These are phyloP conservation scores for Eupithecia inturbata DNA, from an alignment of 2,888 invertebrate genomes.

Conservation along the genomic window DNA sequence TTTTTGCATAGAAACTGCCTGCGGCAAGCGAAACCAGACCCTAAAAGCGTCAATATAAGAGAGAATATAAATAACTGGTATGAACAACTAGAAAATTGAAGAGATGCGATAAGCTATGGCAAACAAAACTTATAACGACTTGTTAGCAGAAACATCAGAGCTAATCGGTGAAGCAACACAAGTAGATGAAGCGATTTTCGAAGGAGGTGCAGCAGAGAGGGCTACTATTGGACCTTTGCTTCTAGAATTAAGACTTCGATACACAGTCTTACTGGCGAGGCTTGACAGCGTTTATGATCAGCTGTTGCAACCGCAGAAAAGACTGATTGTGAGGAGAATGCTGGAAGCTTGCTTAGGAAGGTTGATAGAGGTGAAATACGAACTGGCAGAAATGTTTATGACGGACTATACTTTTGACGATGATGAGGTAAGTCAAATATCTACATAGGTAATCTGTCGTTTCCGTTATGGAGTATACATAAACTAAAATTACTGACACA, in stretches of 20 bases:
- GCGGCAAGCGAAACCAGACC: neutral
- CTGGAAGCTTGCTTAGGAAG: conserved; percentile 92
- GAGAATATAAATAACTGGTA: neutral
- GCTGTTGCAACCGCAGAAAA: conserved; percentile 96
- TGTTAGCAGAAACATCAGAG: conserved; percentile 86
- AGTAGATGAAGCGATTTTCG: conserved; percentile 85
- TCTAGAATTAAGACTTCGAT: conserved; percentile 91
- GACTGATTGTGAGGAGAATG: conserved; percentile 89
- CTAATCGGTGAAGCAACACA: conserved; percentile 84
- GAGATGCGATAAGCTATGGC: conserved; percentile 85
- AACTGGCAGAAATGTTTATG: conserved; percentile 93
- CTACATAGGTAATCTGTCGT: too few species aligned
- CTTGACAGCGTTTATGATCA: conserved; percentile 94
- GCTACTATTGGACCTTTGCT: conserved; percentile 85
- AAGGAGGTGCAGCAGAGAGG: conserved; percentile 84
- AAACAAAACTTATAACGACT: conserved; percentile 87
- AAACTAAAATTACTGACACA: too few species aligned
- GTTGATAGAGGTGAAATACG: conserved; percentile 93
- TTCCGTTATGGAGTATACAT: too few species aligned
- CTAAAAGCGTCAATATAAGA: neutral
- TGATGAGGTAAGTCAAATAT: conserved; percentile 81
- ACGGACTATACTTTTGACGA: conserved; percentile 95
- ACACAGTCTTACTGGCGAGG: conserved; percentile 89
- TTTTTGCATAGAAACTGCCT: conserved; percentile 1
- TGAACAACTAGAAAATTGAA: neutral